Conservation (phyloP, 2,888 invertebrate species). For the Andrena chrysosceles region DNA sequence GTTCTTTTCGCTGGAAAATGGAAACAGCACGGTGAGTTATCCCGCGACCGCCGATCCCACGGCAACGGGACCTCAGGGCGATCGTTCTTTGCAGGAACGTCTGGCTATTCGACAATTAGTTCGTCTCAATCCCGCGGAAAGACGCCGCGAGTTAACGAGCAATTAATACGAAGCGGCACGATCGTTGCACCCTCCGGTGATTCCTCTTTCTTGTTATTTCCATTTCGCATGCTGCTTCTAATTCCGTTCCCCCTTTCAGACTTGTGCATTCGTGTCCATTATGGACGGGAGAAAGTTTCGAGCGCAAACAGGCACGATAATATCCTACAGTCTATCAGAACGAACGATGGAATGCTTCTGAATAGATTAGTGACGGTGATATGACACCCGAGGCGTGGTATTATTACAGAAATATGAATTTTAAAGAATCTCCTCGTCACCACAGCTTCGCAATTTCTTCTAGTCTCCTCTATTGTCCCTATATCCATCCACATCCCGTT, state of each 20-base stretch:
- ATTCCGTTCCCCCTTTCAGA: not conserved
- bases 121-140: slow-evolving; percentile 32
- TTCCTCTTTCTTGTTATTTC: not conserved
- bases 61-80: slow-evolving; percentile 20
- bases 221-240: not conserved
- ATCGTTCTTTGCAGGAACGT: slow-evolving; percentile 31
- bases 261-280: no score
- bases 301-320: no score
- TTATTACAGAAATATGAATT: no score
- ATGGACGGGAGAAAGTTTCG: no score
- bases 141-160: slow-evolving; percentile 59
- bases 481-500: not conserved
- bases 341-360: no score
- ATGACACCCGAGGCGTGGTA: no score
- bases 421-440: no score
- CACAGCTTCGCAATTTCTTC: not conserved
- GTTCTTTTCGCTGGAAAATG: slow-evolving; percentile 1
- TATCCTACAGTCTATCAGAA: no score
- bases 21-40: slow-evolving; percentile 21
- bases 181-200: not conserved
- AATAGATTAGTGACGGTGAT: no score
- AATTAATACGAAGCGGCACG: slow-evolving; percentile 48
- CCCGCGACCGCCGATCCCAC: slow-evolving; percentile 11
- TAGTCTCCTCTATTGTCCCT: not conserved
- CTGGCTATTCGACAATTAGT: slow-evolving; percentile 56